Percentiles rank a stretch among this genome's conserved stretches.
These are phyloP conservation scores for Thecophora atra DNA, from an alignment of 2,888 invertebrate species.

Conservation along the genomic window DNA sequence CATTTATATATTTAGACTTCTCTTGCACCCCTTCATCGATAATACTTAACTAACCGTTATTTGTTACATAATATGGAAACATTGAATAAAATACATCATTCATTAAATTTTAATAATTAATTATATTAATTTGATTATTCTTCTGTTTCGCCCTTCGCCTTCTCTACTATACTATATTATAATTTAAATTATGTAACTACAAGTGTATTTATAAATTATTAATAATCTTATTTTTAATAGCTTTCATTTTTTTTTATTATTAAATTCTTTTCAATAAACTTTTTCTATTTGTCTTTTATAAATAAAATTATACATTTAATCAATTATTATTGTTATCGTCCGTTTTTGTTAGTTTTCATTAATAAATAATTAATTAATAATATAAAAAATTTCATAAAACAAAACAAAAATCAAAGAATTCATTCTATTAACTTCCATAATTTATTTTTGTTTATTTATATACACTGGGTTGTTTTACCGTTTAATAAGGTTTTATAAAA, in stretches of 20 bases:
- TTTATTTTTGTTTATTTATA: conserved; percentile 30
- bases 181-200: not conserved
- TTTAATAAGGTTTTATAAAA: too few relatives aligned
- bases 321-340: conserved; percentile 20
- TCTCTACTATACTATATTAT: not conserved
- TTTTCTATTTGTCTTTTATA: conserved; percentile 23
- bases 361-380: conserved; percentile 28
- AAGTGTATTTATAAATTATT: conserved; percentile 9
- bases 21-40: not conserved
- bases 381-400: too few relatives aligned
- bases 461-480: too few relatives aligned
- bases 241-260: conserved; percentile 11
- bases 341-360: not conserved
- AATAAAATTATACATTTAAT: conserved; percentile 1
- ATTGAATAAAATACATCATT: conserved; percentile 36
- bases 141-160: conserved; percentile 8
- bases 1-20: not conserved
- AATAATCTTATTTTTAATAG: conserved; percentile 19
- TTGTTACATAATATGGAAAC: conserved; percentile 35
- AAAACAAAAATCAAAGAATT: not conserved
- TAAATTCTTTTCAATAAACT: not conserved
- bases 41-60: conserved; percentile 33
- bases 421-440: conserved; percentile 17
- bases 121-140: conserved; percentile 1
- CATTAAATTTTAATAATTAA: conserved; percentile 32